These are phyloP conservation scores for Diaprepes abbreviatus DNA, from an alignment of 2,888 invertebrate species.

Conservation along the genomic window DNA sequence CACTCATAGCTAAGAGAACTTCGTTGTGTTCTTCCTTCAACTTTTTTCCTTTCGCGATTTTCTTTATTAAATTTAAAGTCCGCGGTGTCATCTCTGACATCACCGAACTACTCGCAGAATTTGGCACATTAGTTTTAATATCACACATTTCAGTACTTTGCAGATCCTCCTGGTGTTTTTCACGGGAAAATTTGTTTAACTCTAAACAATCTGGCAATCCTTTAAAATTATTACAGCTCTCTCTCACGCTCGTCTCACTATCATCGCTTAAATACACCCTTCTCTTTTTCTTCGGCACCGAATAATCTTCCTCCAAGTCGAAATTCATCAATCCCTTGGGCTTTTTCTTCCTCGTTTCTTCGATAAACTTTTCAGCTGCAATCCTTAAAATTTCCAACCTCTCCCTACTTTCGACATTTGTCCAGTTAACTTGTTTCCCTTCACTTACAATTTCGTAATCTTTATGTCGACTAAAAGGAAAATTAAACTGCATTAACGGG, in stretches of 20 bases:
- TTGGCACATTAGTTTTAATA: conserved; percentile 4
- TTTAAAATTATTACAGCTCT: background rate
- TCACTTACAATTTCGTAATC: background rate
- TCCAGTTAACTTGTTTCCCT: conserved; percentile 19
- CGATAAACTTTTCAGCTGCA: conserved; percentile 55
- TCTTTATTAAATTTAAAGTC: conserved; percentile 43
- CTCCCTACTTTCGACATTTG: conserved; percentile 30
- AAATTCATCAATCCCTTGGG: background rate
- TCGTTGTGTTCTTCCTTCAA: conserved; percentile 26
- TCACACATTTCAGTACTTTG: background rate
- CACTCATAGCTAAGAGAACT: conserved; percentile 42
- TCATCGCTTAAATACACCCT: conserved; percentile 45
- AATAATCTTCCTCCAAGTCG: conserved; percentile 51
- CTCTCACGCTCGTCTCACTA: background rate
- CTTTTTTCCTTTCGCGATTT: conserved; percentile 36
- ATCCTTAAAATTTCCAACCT: conserved; percentile 53
- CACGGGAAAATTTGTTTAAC: no score
- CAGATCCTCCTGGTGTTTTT: background rate
- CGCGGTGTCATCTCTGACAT: conserved; percentile 41
- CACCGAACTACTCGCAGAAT: conserved; percentile 26
- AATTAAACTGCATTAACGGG: background rate
- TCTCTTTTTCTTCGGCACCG: conserved; percentile 56
- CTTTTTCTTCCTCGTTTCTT: conserved; percentile 42
- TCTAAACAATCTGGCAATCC: background rate
- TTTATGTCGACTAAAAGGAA: background rate